Conservation (phyloP, 2,888 invertebrate genomes). For the Drosophila testacea region DNA sequence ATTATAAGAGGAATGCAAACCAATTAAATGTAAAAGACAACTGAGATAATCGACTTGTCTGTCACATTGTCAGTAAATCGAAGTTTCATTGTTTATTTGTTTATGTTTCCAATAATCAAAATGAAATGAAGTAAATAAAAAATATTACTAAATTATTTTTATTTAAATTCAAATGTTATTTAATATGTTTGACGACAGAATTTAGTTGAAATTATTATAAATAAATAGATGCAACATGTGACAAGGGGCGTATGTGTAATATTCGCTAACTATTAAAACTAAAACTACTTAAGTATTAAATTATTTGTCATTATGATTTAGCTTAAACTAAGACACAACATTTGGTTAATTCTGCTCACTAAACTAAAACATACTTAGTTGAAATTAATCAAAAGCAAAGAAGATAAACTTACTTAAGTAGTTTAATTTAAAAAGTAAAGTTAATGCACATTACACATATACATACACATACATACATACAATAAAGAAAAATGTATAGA, state of each 20-base stretch:
- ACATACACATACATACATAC: conserved; percentile 33
- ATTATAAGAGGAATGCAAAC: conserved; percentile 3
- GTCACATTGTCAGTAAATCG: not conserved
- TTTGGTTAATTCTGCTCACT: conserved; percentile 7
- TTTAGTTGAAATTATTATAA: no score
- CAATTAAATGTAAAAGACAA: conserved; percentile 18
- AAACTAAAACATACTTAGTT: conserved; percentile 6
- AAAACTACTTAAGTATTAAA: conserved; percentile 17
- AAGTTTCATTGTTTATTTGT: not conserved
- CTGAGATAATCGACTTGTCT: conserved; percentile 7
- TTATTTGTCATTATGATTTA: not conserved
- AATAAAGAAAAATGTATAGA: conserved; percentile 8
- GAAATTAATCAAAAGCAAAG: not conserved
- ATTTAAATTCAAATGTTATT: no score
- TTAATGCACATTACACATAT: conserved; percentile 37
- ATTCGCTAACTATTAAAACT: conserved; percentile 11
- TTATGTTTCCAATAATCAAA: no score
- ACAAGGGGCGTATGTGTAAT: conserved; percentile 23
- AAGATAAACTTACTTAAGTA: conserved; percentile 2
- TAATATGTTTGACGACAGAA: no score
- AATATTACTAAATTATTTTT: no score
- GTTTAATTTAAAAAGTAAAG: conserved; percentile 6
- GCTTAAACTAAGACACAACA: conserved; percentile 2
- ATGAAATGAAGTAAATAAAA: no score
- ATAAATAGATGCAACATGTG: not conserved